Conservation (phyloP, 2,888 invertebrate species). For the Hirtodrosophila trivittata region DNA sequence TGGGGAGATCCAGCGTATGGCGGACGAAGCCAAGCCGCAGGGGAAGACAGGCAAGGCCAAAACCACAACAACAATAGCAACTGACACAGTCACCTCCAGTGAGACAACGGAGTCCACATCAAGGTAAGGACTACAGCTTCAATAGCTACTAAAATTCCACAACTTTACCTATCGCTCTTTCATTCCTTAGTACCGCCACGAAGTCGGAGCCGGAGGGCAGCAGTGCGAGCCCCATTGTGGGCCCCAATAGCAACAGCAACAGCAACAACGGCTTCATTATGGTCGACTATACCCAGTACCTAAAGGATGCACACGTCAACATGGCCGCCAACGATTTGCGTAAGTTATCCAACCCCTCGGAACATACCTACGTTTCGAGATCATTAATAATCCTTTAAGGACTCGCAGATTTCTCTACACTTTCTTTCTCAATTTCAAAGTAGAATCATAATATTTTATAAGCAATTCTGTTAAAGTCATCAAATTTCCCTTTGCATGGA, state of each 20-base stretch:
- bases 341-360: conserved; percentile 67
- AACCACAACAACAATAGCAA: conserved; percentile 29
- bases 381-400: no score
- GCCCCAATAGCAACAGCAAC: conserved; percentile 75
- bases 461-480: no score
- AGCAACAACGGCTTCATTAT: conserved; percentile 74
- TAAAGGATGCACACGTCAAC: conserved; percentile 82
- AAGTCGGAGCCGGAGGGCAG: conserved; percentile 53
- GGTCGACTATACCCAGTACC: conserved; percentile 83
- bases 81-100: background rate
- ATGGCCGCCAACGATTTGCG: conserved; percentile 78
- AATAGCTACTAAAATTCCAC: no score
- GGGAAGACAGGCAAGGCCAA: conserved; percentile 24
- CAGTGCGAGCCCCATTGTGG: conserved; percentile 17
- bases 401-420: no score
- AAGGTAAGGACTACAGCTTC: background rate
- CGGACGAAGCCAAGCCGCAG: conserved; percentile 70
- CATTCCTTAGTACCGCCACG: conserved; percentile 23
- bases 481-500: no score
- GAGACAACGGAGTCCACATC: background rate
- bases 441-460: no score
- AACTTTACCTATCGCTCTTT: background rate
- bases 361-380: no score
- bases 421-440: no score
- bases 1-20: conserved; percentile 87